Base-by-base conservation (phyloP, 1,140 invertebrate species). In the Propsilocerus akamusi region DNA sequence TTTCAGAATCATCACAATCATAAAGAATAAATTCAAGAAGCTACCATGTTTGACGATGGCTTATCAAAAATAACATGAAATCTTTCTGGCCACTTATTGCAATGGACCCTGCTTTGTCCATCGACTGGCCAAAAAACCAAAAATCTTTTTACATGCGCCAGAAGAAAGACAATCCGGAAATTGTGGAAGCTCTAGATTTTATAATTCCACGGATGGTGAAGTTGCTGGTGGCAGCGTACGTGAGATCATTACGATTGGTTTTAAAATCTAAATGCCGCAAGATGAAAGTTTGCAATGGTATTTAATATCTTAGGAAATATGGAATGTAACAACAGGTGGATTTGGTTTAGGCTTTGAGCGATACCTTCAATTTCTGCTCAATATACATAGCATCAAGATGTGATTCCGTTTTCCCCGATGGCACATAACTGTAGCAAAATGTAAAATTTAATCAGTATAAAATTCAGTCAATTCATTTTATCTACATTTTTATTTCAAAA, bases 261-360 rank as follows among this genome's bases (percentile, higher is more conserved):
- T 97, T 17, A 67, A 76, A 54, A 46, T 55, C 11, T 57, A 70
- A 23, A 77, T 75, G 56, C 55, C 83, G 52, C 77, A 80, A n/a
- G 68, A 70, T 17, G 61, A 64, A 12, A 67, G 73, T 25, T 63
- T 92, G 7, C 64, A 77, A n/a, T 94, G 91, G 90, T 99, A 98
- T 68, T 72, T 94, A 49, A 87, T n/a, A 97, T 49, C 60, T 98
- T 37, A 68, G 96, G 55, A 83, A 82, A 69, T 92, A 77, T 71
- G 95, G 94, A 4, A 80, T 55, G 77, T 86, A 46, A 78, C 88
- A 0, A 92, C 90, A 28, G 91, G 82, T 17, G 95, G 95, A 0
- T 98, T 91, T 73, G 95, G 95, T 47, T 72, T 98, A 59, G 96
- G 95, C 8, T 86, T 98, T 61, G 96, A 99, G 64, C 75, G 95